phyloP scores from a whole-genome alignment of 2,888 invertebrate species.

The Empis stercorea region DNA sequence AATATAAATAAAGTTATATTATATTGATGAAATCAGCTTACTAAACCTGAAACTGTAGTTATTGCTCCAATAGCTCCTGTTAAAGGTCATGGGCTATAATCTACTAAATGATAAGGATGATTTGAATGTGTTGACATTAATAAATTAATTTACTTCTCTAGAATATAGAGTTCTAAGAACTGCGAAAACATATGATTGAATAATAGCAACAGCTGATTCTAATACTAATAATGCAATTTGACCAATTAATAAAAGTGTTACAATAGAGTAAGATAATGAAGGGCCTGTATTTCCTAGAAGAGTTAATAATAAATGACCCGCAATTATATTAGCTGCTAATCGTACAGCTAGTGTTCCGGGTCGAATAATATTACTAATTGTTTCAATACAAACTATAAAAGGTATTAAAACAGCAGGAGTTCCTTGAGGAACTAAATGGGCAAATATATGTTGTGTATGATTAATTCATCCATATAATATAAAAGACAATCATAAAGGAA shows the following conservation, averaged over 20 bases:
- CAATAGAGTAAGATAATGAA: constrained; percentile 17
- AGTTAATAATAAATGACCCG: constrained; percentile 54
- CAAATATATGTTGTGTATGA: constrained; percentile 49
- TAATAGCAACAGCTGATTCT: constrained; percentile 43
- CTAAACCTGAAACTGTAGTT: constrained; percentile 43
- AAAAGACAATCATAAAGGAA: constrained; percentile 51
- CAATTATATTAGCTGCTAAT: constrained; percentile 64
- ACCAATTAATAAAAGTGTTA: constrained; percentile 24
- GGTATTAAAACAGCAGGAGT: constrained; percentile 51
- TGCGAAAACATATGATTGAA: constrained; percentile 48
- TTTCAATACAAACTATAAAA: constrained; percentile 64
- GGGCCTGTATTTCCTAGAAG: constrained; percentile 38
- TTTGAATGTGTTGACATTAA: constrained; percentile 42
- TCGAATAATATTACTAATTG: constrained; percentile 58
- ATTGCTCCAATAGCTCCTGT: constrained; percentile 45
- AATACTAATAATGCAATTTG: constrained; percentile 38
- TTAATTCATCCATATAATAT: constrained; percentile 53
- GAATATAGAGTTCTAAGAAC: constrained; percentile 52
- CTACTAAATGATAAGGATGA: constrained; percentile 52
- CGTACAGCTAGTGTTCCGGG: constrained; percentile 57
- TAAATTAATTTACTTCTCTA: constrained; percentile 49
- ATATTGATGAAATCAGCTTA: constrained; percentile 50
- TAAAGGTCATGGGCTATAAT: constrained; percentile 52
- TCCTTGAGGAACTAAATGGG: constrained; percentile 54
- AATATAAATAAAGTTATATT: constrained; percentile 40